Percentiles rank a stretch among this genome's conserved stretches.
These are phyloP conservation scores for Drosophila neocordata DNA, from an alignment of 1,140 invertebrate genomes.

Conservation along the genomic window DNA sequence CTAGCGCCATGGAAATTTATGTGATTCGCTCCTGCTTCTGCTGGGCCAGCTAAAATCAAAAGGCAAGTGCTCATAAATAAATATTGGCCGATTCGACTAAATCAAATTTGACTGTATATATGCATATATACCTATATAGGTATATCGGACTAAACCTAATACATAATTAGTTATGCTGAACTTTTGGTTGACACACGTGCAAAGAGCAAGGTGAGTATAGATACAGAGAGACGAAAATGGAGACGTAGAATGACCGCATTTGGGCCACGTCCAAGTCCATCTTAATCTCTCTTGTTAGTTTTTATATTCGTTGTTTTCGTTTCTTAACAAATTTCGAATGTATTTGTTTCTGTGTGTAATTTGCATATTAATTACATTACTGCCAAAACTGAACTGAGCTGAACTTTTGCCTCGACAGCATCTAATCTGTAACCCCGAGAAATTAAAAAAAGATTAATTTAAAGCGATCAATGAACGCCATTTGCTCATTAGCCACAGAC, in stretches of 20 bases:
- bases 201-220: conserved; percentile 1
- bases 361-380: conserved; percentile 80
- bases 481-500: conserved; percentile 73
- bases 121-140: neutral
- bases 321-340: conserved; percentile 46
- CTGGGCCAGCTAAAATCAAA: conserved; percentile 64
- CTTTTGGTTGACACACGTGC: conserved; percentile 54
- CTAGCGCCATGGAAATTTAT: conserved; percentile 52
- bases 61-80: conserved; percentile 75
- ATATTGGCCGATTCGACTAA: conserved; percentile 62
- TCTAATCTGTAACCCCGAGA: conserved; percentile 79
- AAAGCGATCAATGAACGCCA: conserved; percentile 81
- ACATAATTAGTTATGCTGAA: conserved; percentile 62
- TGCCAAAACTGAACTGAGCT: conserved; percentile 68
- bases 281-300: conserved; percentile 42
- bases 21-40: conserved; percentile 31
- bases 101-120: conserved; percentile 67
- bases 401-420: conserved; percentile 76
- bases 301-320: conserved; percentile 6
- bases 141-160: conserved; percentile 12
- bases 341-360: conserved; percentile 67
- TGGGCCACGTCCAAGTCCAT: conserved; percentile 55
- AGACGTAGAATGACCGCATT: conserved; percentile 40
- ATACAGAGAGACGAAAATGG: neutral
- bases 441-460: conserved; percentile 81